Percentiles rank a stretch among this genome's conserved stretches.
These are phyloP conservation scores for Micromesistius poutassou DNA, from an alignment of 2,797 vertebrate genomes.

Conservation along the genomic window DNA sequence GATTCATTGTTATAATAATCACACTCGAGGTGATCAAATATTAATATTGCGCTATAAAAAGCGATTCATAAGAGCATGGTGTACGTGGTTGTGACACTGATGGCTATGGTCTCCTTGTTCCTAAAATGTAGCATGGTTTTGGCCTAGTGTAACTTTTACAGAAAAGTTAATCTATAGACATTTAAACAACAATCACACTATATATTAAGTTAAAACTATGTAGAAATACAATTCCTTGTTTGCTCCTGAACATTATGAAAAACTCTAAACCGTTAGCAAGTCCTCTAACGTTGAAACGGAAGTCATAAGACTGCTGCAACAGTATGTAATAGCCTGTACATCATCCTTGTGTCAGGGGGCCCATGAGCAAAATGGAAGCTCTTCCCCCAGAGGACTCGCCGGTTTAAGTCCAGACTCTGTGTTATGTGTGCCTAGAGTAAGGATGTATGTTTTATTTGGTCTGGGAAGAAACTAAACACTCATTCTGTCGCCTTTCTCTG, in stretches of 20 bases:
- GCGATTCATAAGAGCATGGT: neutral
- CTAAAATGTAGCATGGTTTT: neutral
- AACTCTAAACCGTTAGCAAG: neutral
- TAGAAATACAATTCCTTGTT: neutral
- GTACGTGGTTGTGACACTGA: too few relatives aligned
- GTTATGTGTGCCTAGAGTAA: neutral
- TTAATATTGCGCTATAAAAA: too few relatives aligned
- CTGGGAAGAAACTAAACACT: neutral
- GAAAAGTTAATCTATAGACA: neutral
- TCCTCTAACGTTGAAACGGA: neutral
- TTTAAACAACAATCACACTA: neutral
- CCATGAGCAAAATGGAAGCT: slow-evolving; percentile 32
- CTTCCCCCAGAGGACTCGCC: neutral
- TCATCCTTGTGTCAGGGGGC: neutral
- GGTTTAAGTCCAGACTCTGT: slow-evolving; percentile 11
- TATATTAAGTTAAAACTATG: neutral
- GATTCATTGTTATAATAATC: neutral
- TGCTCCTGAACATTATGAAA: neutral
- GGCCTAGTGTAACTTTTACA: neutral
- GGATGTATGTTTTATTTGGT: neutral
- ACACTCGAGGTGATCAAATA: too few relatives aligned
- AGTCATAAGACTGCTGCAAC: neutral
- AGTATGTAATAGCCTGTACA: slow-evolving; percentile 19
- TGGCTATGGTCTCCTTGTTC: neutral
- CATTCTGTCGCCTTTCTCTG: neutral